Base-by-base conservation (phyloP, 2,888 invertebrate genomes). In the Desoria tigrina region DNA sequence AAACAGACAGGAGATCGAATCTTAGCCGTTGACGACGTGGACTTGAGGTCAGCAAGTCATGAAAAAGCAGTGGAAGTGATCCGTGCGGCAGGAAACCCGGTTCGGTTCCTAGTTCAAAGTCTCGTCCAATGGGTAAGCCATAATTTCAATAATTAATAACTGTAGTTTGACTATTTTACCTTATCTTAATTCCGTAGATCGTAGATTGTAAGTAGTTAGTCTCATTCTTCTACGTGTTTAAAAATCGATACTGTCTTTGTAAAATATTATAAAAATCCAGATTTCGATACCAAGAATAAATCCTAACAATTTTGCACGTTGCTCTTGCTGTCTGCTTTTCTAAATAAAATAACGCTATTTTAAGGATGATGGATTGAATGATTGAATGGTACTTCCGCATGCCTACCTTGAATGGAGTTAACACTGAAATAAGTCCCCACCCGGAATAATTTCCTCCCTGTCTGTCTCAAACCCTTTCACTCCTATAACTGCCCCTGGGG, bases 11-110 rank as follows among this genome's bases (percentile, higher is more conserved):
- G 94, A 1, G 94, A 94, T 81, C 84, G 92, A 63, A 92, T 94
- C 77, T 82, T 94, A 72, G 92, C 94, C 80, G 93, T 99, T 28
- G 94, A 94, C 78, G 94, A 93, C 11, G 85, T 89, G 28, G 94
- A 95, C 82, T 86, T 99, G 58, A 84, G 93, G 66, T 87, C 90
- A 71, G 93, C 95, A 7, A 92, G 90, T 73, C 97, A 98, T 79
- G 96, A 96, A 78, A 85, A 89, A 74, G 97, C 97, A 1, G 96
- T 99, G 14, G 90, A 94, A 80, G 89, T 94, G 11, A 98, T 99
- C 78, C 89, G 93, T 79, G 89, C 90, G 61, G 90, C 97, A 21
- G 88, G 90, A 24, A 92, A 90, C 79, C 90, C 90, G 59, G 94
- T 99, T 70, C 86, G 86, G 37, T 90, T 99, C 78, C 86, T 94